Evolutionary conservation across 1,140 invertebrate species (phyloP).

Genomic region (Heliothis virescens): DNA sequence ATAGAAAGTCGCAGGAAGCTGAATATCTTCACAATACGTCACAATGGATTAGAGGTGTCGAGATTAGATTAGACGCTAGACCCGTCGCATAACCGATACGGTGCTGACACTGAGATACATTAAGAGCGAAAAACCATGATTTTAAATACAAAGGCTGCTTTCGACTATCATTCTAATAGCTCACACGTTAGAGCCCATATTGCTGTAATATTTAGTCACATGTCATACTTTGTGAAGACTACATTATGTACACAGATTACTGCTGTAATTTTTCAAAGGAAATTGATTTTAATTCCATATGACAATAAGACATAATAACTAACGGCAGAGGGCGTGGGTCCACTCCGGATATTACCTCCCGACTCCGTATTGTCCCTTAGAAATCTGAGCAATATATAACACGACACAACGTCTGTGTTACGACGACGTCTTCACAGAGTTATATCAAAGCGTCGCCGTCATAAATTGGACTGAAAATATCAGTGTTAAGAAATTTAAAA

Average conservation of each 20-base stretch:
- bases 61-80: neutral
- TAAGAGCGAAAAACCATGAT: neutral
- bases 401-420: neutral
- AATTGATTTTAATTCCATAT: constrained; percentile 33
- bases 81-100: constrained; percentile 5
- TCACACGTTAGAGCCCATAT: no score
- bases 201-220: neutral
- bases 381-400: constrained; percentile 12
- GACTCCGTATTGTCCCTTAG: constrained; percentile 27
- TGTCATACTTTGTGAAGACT: neutral
- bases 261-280: constrained; percentile 5
- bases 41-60: neutral
- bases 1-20: neutral
- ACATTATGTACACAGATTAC: neutral
- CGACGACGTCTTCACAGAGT: neutral
- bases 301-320: constrained; percentile 1
- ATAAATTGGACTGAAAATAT: neutral
- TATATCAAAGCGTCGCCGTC: neutral
- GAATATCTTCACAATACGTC: neutral
- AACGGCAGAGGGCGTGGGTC: constrained; percentile 10
- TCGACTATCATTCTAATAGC: no score
- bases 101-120: neutral
- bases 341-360: constrained; percentile 34
- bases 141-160: neutral
- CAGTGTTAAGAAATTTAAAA: no score